Base-by-base conservation (phyloP, 2,888 invertebrate genomes). In the Lypha dubia region DNA sequence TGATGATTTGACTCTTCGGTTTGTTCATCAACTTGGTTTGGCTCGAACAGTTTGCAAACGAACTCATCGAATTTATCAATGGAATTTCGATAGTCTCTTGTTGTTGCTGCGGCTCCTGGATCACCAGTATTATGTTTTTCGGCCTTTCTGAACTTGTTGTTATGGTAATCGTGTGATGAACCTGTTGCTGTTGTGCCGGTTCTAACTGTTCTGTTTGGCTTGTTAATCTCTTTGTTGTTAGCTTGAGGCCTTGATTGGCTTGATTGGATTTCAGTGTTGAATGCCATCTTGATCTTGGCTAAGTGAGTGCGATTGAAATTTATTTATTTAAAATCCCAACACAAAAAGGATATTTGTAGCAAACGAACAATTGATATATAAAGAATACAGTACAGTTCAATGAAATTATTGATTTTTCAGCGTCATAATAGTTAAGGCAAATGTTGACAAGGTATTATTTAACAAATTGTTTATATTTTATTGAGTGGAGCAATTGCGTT, bases 241-340 rank as follows among this genome's bases (percentile, higher is more conserved):
- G 87, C 87, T 82, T 89, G 87, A 86, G 90, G 88, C 91, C 91
- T 83, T 83, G 87, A 85, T 87, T 88, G 90, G 91, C 90, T 89
- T 83, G 89, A 85, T 87, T 88, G 88, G 88, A 85, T 70, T 88
- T 89, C 88, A 87, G 88, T 88, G 87, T 83, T 89, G 90, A 89
- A 90, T 89, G 90, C 90, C 90, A 90, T 90, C 89, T 90, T 90
- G 91, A 90, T 89, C 89, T 89, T 68, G 90, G 89, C 90, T 90
- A 87, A 73, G 2, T 20, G 24, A 17, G 4, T 51, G 49, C 20
- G 49, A 51, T 46, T 20, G 6, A 44, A 35, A 68, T 38, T n/a
- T 7, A 51, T 58, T 65, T 62, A 24, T 44, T 60, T 8, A 4
- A 49, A 67, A 71, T 62, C 56, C 11, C 53, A 38, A 20, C 13